These are phyloP conservation scores for Eristalis intricaria DNA, from an alignment of 2,888 invertebrate species.

Conservation along the genomic window DNA sequence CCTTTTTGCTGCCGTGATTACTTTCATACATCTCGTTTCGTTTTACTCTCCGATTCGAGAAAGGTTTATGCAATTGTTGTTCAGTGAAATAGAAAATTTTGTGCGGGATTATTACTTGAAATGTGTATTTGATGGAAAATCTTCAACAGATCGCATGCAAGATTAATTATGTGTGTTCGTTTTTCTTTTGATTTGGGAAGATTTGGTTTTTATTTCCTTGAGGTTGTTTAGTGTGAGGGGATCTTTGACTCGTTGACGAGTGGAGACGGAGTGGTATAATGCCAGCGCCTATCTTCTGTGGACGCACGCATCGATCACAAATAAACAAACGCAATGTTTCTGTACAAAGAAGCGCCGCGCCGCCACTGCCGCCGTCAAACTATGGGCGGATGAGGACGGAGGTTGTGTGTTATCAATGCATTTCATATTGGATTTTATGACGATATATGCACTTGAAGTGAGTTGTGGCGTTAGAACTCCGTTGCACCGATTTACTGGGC, in stretches of 20 bases:
- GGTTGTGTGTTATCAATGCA: slow-evolving; percentile 37
- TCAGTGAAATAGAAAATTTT: slow-evolving; percentile 31
- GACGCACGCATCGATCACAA: slow-evolving; percentile 45
- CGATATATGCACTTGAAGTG: slow-evolving; percentile 8
- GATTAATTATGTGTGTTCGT: slow-evolving; percentile 13
- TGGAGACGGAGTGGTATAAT: neutral
- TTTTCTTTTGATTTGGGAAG: neutral
- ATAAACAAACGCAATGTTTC: slow-evolving; percentile 52
- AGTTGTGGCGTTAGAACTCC: slow-evolving; percentile 5
- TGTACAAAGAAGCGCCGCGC: slow-evolving; percentile 47
- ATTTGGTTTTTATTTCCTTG: neutral
- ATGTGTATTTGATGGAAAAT: slow-evolving; percentile 5
- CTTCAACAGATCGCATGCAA: neutral
- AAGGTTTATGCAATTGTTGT: slow-evolving; percentile 55
- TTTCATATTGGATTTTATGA: slow-evolving; percentile 39
- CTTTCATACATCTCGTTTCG: slow-evolving; percentile 19
- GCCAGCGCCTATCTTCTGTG: slow-evolving; percentile 24
- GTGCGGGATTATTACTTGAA: slow-evolving; percentile 21
- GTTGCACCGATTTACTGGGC: slow-evolving; percentile 15
- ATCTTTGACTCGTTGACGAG: neutral
- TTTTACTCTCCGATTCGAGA: slow-evolving; percentile 8
- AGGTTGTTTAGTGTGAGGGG: slow-evolving; percentile 27
- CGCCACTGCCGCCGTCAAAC: slow-evolving; percentile 1
- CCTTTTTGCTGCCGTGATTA: slow-evolving; percentile 50
- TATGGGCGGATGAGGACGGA: neutral